Evolutionary conservation across 2,113 vertebrate species (phyloP), one percentile per base, ranked within the genome.

Genomic region (Odontesthes bonariensis): DNA sequence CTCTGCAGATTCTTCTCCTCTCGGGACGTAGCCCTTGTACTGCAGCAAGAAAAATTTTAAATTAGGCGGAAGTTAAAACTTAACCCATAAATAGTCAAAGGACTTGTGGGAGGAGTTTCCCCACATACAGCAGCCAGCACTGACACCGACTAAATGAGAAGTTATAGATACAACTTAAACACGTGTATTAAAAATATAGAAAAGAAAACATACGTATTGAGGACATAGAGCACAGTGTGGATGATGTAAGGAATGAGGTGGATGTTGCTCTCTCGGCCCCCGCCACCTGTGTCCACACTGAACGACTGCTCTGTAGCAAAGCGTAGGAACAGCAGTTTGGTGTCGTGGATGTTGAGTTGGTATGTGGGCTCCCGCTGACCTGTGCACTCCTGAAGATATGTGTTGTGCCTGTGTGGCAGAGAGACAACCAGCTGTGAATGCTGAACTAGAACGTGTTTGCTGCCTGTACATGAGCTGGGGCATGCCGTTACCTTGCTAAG

Each of bases 191-290:
- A n/a, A n/a, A 1, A 23, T 7, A 54, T 16, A 10, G 46, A 20
- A 69, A 33, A 5, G 14, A 17, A 55, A n/a, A 94, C 96, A 69
- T 92, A 99, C 98, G 98, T 99, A 95, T 99, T 99, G 86, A 99
- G 96, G 81, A 99, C 98, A 1, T 99, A 99, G 89, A 99, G 98
- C 92, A 99, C 97, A 5, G 98, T 99, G 94, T 99, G 98, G 84
- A 99, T 95, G 87, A 99, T 98, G 94, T 99, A 99, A 0, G 98
- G 98, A 82, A 99, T 98, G 89, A 99, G 97, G 94, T 99, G 97
- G 73, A 99, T 96, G 94, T 99, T 99, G 95, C 97, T 99, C 93
- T 99, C 97, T 4, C 98, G 94, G 44, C 98, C 98, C 3, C 98
- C 98, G 33, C 98, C 98, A 0, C 97, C 97, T 0, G 97, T 97